Conservation (phyloP, 2,888 invertebrate genomes). For the Koerneria pararmatus region DNA sequence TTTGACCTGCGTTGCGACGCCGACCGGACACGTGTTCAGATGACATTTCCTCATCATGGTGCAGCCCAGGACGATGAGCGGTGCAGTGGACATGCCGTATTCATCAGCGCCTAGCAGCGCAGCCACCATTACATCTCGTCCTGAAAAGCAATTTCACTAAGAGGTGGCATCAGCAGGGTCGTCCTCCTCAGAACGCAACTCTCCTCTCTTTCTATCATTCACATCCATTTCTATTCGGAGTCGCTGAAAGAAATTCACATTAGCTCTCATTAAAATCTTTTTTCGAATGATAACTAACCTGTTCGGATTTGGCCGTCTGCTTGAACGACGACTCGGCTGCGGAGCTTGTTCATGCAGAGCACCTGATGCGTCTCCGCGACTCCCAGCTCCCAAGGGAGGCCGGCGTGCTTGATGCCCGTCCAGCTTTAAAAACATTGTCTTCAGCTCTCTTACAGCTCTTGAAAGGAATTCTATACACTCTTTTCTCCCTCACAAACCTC, state of each 20-base stretch:
- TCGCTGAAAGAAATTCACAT: background rate
- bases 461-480: no score
- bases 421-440: conserved; percentile 64
- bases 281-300: conserved; percentile 62
- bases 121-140: conserved; percentile 91
- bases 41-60: conserved; percentile 99
- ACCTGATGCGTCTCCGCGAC: conserved; percentile 96
- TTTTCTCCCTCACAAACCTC: conserved; percentile 26
- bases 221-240: background rate
- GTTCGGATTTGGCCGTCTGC: conserved; percentile 92
- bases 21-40: conserved; percentile 96
- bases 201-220: background rate
- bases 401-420: conserved; percentile 97
- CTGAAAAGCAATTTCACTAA: conserved; percentile 58
- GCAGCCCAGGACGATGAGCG: conserved; percentile 92
- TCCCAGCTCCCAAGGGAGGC: conserved; percentile 96
- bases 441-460: background rate
- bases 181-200: background rate
- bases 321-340: conserved; percentile 87
- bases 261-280: background rate
- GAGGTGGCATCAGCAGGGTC: background rate
- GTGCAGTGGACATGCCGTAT: conserved; percentile 96
- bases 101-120: conserved; percentile 95
- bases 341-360: conserved; percentile 60
- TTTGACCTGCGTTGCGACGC: conserved; percentile 87